Base-by-base conservation (phyloP, 2,888 invertebrate genomes). In the Oegoconia quadripuncta region DNA sequence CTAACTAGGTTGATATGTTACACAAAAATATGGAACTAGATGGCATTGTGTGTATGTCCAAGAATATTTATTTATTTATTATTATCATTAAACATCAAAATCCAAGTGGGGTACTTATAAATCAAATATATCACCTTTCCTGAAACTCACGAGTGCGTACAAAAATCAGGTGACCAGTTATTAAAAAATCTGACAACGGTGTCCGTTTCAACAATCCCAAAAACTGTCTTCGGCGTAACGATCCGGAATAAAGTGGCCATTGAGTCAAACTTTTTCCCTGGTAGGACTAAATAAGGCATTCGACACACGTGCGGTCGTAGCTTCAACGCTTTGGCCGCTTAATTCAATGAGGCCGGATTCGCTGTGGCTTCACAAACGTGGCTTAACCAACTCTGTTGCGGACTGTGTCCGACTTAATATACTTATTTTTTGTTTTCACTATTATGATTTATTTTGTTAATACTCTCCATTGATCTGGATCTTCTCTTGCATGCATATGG, bases 281-380 rank as follows among this genome's bases (percentile, higher is more conserved):
- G n/a, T 11, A 15, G 12, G 20, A n/a, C 18, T 31, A 34, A 34
- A 34, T 59, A 58, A 62, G 51, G 65, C 52, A 74, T 74, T 70
- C 74, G 34, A 42, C 48, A 58, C 70, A 72, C 73, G 73, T 64
- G 55, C 62, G 50, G 53, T 56, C 52, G 53, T 55, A 55, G 59
- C 59, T 62, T 64, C 60, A 53, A 58, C 61, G 64, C 66, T 62
- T 62, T 64, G 62, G 67, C 67, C 73, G 64, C 69, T 74, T 74
- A 74, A 75, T 76, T 74, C 70, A 74, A 71, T 75, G 64, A 64
- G 59, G 44, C 46, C 52, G 59, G 64, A 64, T 65, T 64, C 56
- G 42, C 50, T 51, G 47, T 40, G 61, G 61, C 59, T 64, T 64
- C 59, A 62, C 64, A 61, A 66, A 65, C 59, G 55, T 50, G 49